These are phyloP conservation scores for Mythimna loreyi DNA, from an alignment of 2,888 invertebrate genomes.

Conservation along the genomic window DNA sequence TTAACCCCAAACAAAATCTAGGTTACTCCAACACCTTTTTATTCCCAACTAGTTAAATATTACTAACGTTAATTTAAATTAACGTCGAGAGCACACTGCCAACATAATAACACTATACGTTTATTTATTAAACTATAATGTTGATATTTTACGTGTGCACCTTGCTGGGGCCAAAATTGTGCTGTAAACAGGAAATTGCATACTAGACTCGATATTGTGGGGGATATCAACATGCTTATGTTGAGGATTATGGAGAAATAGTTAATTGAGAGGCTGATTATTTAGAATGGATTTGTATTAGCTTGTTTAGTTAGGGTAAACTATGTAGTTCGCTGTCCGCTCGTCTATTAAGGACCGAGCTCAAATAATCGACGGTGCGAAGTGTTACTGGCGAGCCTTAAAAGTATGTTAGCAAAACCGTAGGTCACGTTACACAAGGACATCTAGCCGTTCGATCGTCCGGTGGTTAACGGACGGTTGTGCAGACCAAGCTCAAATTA, in stretches of 20 bases:
- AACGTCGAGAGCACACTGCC: conserved; percentile 40
- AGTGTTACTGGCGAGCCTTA: too few species aligned
- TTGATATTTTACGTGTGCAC: conserved; percentile 43
- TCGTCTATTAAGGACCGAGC: too few species aligned
- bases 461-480: too few species aligned
- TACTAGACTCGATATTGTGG: conserved; percentile 32
- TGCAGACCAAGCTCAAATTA: too few species aligned
- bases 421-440: too few species aligned
- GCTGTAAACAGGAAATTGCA: conserved; percentile 41
- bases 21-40: conserved; percentile 23
- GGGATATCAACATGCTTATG: conserved; percentile 15
- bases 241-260: conserved; percentile 6
- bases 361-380: too few species aligned
- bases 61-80: conserved; percentile 55
- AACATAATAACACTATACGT: conserved; percentile 42
- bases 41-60: conserved; percentile 49
- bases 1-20: not conserved
- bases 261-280: conserved; percentile 17
- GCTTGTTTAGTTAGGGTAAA: not conserved
- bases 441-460: too few species aligned
- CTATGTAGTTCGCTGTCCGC: not conserved
- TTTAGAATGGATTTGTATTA: conserved; percentile 8
- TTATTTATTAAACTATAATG: conserved; percentile 54
- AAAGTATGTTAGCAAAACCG: too few species aligned
- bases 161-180: conserved; percentile 30